Base-by-base conservation (phyloP, 2,797 vertebrate species). In the Neosalanx taihuensis region DNA sequence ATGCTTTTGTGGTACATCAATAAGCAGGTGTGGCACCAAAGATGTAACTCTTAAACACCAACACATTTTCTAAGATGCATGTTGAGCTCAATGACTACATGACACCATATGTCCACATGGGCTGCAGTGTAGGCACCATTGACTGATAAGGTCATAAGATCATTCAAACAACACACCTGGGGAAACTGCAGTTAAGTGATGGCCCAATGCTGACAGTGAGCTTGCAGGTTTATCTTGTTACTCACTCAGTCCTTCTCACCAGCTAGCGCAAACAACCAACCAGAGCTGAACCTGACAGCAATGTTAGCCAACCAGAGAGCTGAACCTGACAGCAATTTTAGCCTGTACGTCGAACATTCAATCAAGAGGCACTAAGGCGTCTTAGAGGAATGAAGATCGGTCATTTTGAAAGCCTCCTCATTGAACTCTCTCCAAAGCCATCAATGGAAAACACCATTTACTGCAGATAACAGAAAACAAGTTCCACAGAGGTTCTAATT, bases 401-500 rank as follows among this genome's bases (percentile, higher is more conserved):
- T 88, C 88, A 89, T 86, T 89, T 85, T 83, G 85, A 78, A 86
- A 84, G 83, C 81, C 30, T 72, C 62, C 78, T 73, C 69, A 71
- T 72, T 17, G 67, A 26, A 20, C 72, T 78, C 76, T 80, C 76
- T 75, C 71, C 69, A 72, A 86, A 80, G 80, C 77, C 79, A 72
- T 75, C 63, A 62, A 49, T 77, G 76, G 76, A 46, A 81, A 68
- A 80, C 72, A 77, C 67, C 72, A 84, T 71, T 63, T 71, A 63
- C 81, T 65, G 56, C 82, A 72, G 66, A 71, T 65, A 15, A 58
- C n/a, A n/a, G 35, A 18, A 85, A 85, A 86, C 23, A 89, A 79
- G 81, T 85, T 84, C 88, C 71, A 66, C 83, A 86, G 80, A 85
- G 81, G 83, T 85, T 86, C 78, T 89, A 86, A 90, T 93, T 93